Evolutionary conservation across 2,113 vertebrate genomes (phyloP).

Genomic region (Hippotragus niger): DNA sequence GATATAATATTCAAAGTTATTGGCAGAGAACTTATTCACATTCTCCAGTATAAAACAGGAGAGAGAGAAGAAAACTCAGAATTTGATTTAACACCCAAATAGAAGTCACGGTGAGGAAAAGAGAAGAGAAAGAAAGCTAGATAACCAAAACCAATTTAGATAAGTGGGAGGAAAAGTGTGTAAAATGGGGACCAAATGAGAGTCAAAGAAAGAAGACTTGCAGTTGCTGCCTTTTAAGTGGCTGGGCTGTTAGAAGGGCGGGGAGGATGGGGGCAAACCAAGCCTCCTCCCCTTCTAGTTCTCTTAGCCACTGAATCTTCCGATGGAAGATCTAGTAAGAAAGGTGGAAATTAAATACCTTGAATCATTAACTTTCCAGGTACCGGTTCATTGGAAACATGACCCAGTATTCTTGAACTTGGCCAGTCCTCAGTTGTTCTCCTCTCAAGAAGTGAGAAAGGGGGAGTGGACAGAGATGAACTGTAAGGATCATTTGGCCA

Average conservation of each 20-base stretch:
- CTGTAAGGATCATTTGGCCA: neutral
- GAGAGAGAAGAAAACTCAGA: neutral
- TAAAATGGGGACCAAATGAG: neutral
- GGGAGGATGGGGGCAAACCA: fast-evolving
- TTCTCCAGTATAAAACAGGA: neutral
- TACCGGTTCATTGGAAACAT: neutral
- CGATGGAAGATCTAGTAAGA: neutral
- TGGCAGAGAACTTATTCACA: neutral
- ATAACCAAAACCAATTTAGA: neutral
- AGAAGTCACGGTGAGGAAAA: neutral
- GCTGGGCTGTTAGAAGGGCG: neutral
- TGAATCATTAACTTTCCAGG: neutral
- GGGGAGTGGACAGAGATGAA: neutral
- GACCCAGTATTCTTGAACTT: neutral
- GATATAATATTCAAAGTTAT: neutral
- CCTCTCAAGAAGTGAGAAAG: neutral
- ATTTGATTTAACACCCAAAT: neutral
- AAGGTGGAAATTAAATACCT: neutral
- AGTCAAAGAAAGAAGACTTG: neutral
- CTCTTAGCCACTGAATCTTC: neutral
- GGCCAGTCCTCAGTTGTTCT: neutral
- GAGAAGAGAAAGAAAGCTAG: neutral
- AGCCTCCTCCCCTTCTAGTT: no score
- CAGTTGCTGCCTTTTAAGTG: neutral
- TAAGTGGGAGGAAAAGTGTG: neutral